phyloP scores from a whole-genome alignment of 2,797 vertebrate genomes.

The Nothura maculosa region DNA sequence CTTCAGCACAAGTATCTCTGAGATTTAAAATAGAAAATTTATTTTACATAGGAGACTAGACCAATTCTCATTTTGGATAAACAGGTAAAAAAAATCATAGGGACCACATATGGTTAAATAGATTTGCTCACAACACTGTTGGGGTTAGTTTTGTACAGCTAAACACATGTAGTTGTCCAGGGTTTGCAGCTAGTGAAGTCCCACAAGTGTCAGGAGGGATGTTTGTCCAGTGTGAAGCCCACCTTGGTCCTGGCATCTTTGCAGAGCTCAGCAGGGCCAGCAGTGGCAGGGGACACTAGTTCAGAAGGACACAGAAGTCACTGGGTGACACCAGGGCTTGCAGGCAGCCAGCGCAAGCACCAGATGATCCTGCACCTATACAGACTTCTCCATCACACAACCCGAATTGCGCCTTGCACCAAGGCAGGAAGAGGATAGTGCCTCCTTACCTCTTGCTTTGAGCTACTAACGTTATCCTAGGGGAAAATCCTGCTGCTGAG shows the following conservation, averaged over 20 bases:
- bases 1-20: slow-evolving; percentile 13
- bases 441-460: not conserved
- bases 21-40: slow-evolving; percentile 54
- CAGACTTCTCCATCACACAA: not conserved
- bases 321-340: not conserved
- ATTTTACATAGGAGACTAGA: not conserved
- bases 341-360: not conserved
- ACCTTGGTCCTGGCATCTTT: not conserved
- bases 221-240: not conserved
- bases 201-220: not conserved
- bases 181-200: not conserved
- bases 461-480: not conserved
- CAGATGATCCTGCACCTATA: not conserved
- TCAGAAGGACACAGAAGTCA: not conserved
- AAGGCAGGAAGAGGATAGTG: not conserved
- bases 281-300: not conserved
- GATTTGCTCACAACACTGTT: not conserved
- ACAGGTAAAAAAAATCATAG: not conserved
- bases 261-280: not conserved
- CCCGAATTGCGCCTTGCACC: not conserved
- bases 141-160: not conserved
- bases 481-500: not conserved
- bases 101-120: not conserved
- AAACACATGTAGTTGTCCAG: not conserved
- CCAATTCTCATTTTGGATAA: not conserved